Conservation (phyloP, 2,888 invertebrate genomes). For the Leptopterna dolabrata region DNA sequence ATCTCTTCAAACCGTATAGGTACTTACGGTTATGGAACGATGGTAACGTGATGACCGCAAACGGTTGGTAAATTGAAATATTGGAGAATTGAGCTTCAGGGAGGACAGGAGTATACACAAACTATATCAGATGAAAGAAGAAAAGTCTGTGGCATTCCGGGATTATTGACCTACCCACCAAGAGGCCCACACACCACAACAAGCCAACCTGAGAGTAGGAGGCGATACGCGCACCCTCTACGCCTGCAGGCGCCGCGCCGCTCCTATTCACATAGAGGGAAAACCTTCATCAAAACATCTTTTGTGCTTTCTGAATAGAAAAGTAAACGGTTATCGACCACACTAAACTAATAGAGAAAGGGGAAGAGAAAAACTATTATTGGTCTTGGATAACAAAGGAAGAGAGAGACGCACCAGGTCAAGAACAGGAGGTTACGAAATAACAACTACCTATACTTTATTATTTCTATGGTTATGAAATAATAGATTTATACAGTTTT, state of each 20-base stretch:
- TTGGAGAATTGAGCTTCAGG: too few species aligned
- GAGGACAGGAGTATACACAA: too few species aligned
- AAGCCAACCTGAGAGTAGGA: not conserved
- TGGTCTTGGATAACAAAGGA: not conserved
- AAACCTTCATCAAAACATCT: constrained; percentile 10
- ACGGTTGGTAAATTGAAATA: too few species aligned
- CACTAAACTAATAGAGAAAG: not conserved
- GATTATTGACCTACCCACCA: not conserved
- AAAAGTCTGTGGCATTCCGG: not conserved
- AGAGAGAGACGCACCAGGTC: not conserved
- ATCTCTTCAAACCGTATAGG: too few species aligned
- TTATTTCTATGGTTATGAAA: too few species aligned
- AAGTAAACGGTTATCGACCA: constrained; percentile 29
- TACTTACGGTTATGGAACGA: too few species aligned
- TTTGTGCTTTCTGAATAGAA: constrained; percentile 19
- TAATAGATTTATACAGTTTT: too few species aligned
- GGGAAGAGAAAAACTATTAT: not conserved
- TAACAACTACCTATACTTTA: too few species aligned
- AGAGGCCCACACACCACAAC: not conserved
- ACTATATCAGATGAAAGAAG: not conserved
- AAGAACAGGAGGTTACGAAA: too few species aligned
- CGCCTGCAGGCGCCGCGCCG: not conserved
- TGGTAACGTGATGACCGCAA: too few species aligned
- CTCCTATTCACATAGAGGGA: not conserved
- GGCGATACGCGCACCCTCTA: not conserved